These are phyloP conservation scores for Aramus guarauna DNA, from an alignment of 2,113 vertebrate genomes.

Conservation along the genomic window DNA sequence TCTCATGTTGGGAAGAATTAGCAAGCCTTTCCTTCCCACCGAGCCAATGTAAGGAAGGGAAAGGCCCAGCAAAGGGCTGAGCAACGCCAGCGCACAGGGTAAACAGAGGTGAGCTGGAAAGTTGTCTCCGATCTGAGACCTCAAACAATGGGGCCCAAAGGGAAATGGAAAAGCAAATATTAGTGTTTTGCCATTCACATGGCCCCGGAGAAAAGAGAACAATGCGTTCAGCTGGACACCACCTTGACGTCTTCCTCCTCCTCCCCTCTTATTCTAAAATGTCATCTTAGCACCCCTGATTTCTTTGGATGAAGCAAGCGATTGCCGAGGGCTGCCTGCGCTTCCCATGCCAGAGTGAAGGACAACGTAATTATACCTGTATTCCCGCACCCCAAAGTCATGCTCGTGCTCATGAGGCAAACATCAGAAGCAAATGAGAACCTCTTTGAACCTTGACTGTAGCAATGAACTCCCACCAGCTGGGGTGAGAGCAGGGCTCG, in stretches of 20 bases:
- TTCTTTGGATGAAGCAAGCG: neutral
- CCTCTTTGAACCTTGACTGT: neutral
- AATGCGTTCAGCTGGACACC: neutral
- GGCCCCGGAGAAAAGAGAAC: conserved; percentile 5
- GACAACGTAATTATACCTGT: neutral
- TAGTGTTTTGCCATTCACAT: neutral
- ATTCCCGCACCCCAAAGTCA: neutral
- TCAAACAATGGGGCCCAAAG: conserved; percentile 17
- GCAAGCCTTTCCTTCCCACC: conserved; percentile 25
- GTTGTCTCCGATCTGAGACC: neutral
- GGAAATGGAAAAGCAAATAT: conserved; percentile 60
- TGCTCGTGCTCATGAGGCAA: neutral
- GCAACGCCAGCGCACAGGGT: neutral
- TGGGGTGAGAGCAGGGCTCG: neutral
- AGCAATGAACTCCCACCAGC: neutral
- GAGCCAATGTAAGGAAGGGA: neutral
- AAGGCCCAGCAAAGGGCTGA: neutral
- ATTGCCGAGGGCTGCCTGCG: neutral
- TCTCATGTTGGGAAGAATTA: neutral
- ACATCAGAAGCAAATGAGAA: neutral
- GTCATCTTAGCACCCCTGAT: neutral
- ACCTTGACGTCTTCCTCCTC: conserved; percentile 1
- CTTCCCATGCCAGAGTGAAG: neutral
- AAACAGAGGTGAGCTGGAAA: conserved; percentile 47
- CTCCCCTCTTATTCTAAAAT: neutral